Evolutionary conservation across 2,888 invertebrate genomes (phyloP), one percentile per base, ranked within the genome.

Genomic region (Metalampra italica): DNA sequence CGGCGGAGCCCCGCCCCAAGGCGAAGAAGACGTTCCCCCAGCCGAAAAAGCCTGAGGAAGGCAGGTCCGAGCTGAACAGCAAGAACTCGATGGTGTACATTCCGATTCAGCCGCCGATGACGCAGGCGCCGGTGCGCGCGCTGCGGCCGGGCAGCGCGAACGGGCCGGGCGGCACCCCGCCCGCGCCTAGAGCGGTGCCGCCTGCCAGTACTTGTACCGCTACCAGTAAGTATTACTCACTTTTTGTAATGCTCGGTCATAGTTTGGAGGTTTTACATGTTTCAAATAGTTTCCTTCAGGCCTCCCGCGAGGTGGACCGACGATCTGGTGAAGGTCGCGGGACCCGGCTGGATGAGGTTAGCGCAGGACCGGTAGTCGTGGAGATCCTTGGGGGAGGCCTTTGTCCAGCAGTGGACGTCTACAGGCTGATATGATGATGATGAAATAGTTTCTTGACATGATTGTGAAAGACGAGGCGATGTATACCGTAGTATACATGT

Each of bases 11-110:
- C 0, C 64, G 75, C 9, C 72, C 80, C 1, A 59, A 74, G 14
- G 86, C 87, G 0, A 82, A 78, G 64, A 89, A 89, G 56, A 74
- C 84, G 1, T 87, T 87, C 55, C 86, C 87, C 0, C 80, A 79
- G 54, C 76, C 85, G 12, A 79, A 75, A 57, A 82, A 82, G 54
- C 54, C 70, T 0, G 81, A 77, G 3, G 87, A 88, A 0, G 74
- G 74, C 0, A 60, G 81, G 1, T 78, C 83, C 12, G 87, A 86
- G 45, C 54, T 88, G 50, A 84, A 79, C 46, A 72, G 79, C 14
- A 88, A 89, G 63, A 88, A 89, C 59, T 82, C 86, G 0, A 89
- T 89, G 89, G 89, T 89, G 53, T 89, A 89, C 52, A 89, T 89
- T 12, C 89, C 89, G 0, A 87, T 88, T 29, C 86, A 85, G 64